Conservation (phyloP, 2,888 invertebrate genomes). For the Xanthia icteritia region DNA sequence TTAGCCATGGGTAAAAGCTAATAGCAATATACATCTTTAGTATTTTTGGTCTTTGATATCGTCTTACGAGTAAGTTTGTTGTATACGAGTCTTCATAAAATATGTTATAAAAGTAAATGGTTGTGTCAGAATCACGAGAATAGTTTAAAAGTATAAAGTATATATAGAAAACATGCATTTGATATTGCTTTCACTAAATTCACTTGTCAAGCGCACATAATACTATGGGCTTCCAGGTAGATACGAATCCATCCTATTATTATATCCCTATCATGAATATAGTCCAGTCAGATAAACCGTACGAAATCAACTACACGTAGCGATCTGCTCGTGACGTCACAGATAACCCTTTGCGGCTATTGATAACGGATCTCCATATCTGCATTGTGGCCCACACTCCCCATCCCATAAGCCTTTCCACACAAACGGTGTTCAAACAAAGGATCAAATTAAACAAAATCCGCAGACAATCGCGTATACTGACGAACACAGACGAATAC, state of each 20-base stretch:
- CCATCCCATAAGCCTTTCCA: constrained; percentile 84
- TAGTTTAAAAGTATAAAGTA: neutral
- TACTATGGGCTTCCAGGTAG: constrained; percentile 8
- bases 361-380: constrained; percentile 83
- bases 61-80: neutral
- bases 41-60: neutral
- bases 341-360: constrained; percentile 80
- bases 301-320: constrained; percentile 79
- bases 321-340: constrained; percentile 81
- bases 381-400: constrained; percentile 72
- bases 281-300: constrained; percentile 43
- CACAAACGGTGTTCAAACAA: constrained; percentile 88
- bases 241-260: constrained; percentile 19
- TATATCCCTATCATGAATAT: constrained; percentile 17
- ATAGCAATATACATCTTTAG: neutral
- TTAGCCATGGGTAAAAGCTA: too few species aligned
- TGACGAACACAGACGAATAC: constrained; percentile 65
- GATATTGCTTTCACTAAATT: neutral
- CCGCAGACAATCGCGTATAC: constrained; percentile 85
- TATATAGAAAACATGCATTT: neutral
- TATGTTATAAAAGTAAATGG: neutral
- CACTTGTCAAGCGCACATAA: constrained; percentile 1
- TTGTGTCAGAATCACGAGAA: neutral
- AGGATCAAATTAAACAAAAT: constrained; percentile 89
- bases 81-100: neutral